phyloP scores from a whole-genome alignment of 1,140 invertebrate species.

The Danaus plexippus region DNA sequence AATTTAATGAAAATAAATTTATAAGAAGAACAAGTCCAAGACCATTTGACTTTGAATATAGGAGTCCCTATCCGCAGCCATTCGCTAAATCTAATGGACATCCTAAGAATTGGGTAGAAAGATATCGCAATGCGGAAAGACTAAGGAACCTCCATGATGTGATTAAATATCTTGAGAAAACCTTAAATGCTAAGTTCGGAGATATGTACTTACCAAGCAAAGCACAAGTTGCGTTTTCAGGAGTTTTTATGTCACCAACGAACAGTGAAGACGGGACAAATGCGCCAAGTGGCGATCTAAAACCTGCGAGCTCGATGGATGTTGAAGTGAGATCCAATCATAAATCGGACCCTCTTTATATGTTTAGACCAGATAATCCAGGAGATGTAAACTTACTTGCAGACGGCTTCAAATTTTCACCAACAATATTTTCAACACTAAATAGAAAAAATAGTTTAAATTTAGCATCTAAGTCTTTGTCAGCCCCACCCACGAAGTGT shows the following conservation, averaged over 20 bases:
- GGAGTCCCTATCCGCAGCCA: conserved; percentile 51
- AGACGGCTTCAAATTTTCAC: conserved; percentile 56
- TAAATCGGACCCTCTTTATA: conserved; percentile 51
- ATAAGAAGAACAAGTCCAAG: conserved; percentile 54
- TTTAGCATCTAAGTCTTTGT: conserved; percentile 6
- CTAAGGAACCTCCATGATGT: conserved; percentile 61
- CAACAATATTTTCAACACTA: conserved; percentile 20
- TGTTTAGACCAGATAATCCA: conserved; percentile 58
- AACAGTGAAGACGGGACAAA: conserved; percentile 7
- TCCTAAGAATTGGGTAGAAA: conserved; percentile 52
- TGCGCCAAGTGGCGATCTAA: too few relatives aligned
- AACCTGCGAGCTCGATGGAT: too few relatives aligned
- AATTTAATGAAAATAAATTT: conserved; percentile 12
- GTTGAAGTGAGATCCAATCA: conserved; percentile 34
- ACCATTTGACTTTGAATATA: conserved; percentile 56
- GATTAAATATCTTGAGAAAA: conserved; percentile 60
- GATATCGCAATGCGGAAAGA: conserved; percentile 58
- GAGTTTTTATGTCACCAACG: conserved; percentile 45
- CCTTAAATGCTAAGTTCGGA: conserved; percentile 55
- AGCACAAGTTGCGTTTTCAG: conserved; percentile 55
- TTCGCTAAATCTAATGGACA: conserved; percentile 44
- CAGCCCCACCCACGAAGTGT: conserved; percentile 18
- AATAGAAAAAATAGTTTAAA: conserved; percentile 16
- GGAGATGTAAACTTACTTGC: conserved; percentile 66
- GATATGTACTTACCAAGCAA: conserved; percentile 38